Percentiles rank a stretch among this genome's conserved stretches.
These are phyloP conservation scores for Rhinichthys osculus DNA, from an alignment of 2,797 vertebrate species.

Conservation along the genomic window DNA sequence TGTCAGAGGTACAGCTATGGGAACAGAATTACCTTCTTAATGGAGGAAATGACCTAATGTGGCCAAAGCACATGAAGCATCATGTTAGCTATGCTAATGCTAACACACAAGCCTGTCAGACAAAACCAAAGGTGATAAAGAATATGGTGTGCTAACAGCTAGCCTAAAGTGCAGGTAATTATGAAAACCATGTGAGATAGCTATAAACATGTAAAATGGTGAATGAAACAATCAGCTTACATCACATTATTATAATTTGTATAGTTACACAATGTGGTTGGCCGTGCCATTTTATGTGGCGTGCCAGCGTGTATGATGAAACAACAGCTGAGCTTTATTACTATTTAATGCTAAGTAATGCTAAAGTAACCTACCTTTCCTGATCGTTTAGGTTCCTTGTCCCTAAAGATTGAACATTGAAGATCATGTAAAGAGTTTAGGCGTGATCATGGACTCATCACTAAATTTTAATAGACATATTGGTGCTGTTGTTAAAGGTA, in stretches of 20 bases:
- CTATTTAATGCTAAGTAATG: conserved; percentile 27
- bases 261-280: not conserved
- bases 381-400: too few relatives aligned
- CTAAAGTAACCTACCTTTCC: too few relatives aligned
- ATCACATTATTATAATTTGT: conserved; percentile 13
- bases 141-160: conserved; percentile 7
- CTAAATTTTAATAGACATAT: too few relatives aligned
- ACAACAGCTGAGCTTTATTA: conserved; percentile 25
- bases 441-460: too few relatives aligned
- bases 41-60: conserved; percentile 32
- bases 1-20: conserved; percentile 14
- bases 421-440: too few relatives aligned
- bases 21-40: conserved; percentile 41
- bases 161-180: conserved; percentile 32
- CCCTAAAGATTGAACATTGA: too few relatives aligned
- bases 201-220: conserved; percentile 8
- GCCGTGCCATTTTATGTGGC: conserved; percentile 1
- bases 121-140: not conserved
- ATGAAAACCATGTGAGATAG: not conserved
- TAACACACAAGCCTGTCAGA: not conserved
- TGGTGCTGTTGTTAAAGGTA: too few relatives aligned
- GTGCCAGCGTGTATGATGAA: conserved; percentile 11
- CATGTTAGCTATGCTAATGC: not conserved
- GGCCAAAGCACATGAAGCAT: not conserved
- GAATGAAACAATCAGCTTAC: conserved; percentile 23